Base-by-base conservation (phyloP, 2,113 vertebrate genomes). In the Pantherophis guttatus region DNA sequence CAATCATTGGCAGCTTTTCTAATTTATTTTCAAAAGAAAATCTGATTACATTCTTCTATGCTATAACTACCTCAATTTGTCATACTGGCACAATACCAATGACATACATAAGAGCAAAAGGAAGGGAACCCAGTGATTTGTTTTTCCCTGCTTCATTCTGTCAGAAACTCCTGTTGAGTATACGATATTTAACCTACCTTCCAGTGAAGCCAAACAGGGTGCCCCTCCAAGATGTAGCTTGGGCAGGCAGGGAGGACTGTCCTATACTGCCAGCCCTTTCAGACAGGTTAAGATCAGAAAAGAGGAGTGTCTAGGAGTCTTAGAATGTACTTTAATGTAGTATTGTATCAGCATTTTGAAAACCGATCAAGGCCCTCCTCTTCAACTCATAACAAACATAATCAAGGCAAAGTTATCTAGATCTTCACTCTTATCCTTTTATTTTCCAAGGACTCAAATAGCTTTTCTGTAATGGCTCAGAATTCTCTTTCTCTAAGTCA, bases 21-120 rank as follows among this genome's bases (percentile, higher is more conserved):
- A 50, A 19, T 89, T 44, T 48, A 29, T n/a, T 92, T 88, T 88
- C 91, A 33, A 13, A 2, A 1, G 17, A 54, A 87, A 2, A 90
- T 50, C 52, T 91, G 23, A 55, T 53, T 94, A 50, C 70, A 44
- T 65, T 11, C 90, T 59, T 93, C 6, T 55, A 53, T 58, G 57
- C 86, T 3, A 91, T 93, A 91, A 53, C 86, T 90, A 81, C 48
- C 15, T 91, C 6, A 92, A 3, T 15, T 88, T 59, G 70, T 26
- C 44, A 17, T 54, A 92, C 13, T 87, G 92, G 5, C 19, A 93
- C 8, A 44, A 39, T 52, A 65, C 48, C 50, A 93, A n/a, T 1
- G 93, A 29, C 65, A 94, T 89, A 23, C 21, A n/a, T 92, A 90
- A 89, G 1, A 13, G 23, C 1, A 94, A 94, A 92, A 33, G 3